Evolutionary conservation across 2,113 vertebrate genomes (phyloP), one percentile per base, ranked within the genome.

Genomic region (Pampusana beccarii): DNA sequence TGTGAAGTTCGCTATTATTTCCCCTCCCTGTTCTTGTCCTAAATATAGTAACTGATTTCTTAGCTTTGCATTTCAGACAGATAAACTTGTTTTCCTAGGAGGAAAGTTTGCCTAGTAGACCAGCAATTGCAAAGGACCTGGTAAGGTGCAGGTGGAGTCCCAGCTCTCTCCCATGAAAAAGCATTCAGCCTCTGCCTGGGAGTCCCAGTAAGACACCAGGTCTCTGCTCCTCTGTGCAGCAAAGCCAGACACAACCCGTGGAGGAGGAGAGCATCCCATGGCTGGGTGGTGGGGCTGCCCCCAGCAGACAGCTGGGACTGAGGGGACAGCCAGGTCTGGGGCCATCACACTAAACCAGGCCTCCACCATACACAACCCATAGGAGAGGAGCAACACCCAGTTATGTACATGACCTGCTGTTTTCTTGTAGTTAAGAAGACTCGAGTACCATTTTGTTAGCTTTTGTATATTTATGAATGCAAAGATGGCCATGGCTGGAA

Each of bases 151-250:
- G 31, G 5, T 58, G 65, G 29, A 75, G 53, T 29, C 34, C 57
- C 14, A 9, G 7, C 4, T 51, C 13, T 38, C 6, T 33, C 29
- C 36, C 33, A 13, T 14, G 28, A 38, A 23, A 54, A n/a, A 51
- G 15, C 24, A 77, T 11, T 40, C 6, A n/a, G 15, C 28, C 46
- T 50, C 40, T 1, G 1, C 1, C 24, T 0, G 0, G 25, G 24
- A 38, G 18, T 28, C 25, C 53, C 21, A 4, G 28, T 20, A 61
- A 38, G 50, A 44, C 4, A 0, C 12, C 1, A 0, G 64, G 48
- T 11, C 56, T 65, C 64, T 73, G 13, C 33, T 70, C 2, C 48
- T 14, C 51, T 14, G 28, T 0, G 2, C 1, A 2, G 24, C 28
- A 69, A 85, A 34, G 23, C 24, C 77, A 34, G 40, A 21, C 10